Percentiles rank a stretch among this genome's conserved stretches.
phyloP scores from a whole-genome alignment of 2,113 vertebrate genomes.

The Scytalopus superciliaris region DNA sequence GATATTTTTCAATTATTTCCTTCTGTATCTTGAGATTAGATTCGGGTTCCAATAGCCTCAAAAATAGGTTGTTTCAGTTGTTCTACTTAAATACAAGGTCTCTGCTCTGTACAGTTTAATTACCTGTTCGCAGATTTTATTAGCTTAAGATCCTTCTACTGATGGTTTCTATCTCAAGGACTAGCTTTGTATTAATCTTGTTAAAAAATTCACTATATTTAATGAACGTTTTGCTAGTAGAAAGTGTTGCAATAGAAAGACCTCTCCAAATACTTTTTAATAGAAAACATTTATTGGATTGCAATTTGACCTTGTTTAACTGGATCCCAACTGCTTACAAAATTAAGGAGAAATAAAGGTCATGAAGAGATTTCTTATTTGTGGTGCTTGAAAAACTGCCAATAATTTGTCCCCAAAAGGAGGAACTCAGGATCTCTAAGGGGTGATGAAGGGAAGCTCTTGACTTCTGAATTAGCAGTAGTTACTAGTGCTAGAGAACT shows the following conservation, averaged over 20 bases:
- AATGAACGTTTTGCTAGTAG: slow-evolving; percentile 10
- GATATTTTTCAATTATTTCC: not conserved
- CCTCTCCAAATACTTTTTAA: not conserved
- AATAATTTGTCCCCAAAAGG: not conserved
- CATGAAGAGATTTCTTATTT: not conserved
- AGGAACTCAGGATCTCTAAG: not conserved
- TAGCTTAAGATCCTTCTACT: not conserved
- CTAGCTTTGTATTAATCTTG: slow-evolving; percentile 16
- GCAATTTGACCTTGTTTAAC: not conserved
- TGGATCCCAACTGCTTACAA: not conserved
- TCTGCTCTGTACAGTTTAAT: slow-evolving; percentile 18
- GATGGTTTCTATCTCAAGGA: slow-evolving; percentile 13
- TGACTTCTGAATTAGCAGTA: not conserved
- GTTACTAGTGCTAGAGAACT: not conserved
- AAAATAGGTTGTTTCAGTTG: not conserved
- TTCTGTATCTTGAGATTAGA: not conserved
- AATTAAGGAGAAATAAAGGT: not conserved
- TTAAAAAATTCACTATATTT: slow-evolving; percentile 8
- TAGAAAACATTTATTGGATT: not conserved
- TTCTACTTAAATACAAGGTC: not conserved
- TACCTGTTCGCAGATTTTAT: not conserved
- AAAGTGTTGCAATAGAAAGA: slow-evolving; percentile 13
- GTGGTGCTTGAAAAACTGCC: not conserved
- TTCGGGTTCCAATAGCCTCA: not conserved
- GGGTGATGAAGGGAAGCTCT: not conserved